phyloP scores from a whole-genome alignment of 2,113 vertebrate species.

The Gulo gulo region DNA sequence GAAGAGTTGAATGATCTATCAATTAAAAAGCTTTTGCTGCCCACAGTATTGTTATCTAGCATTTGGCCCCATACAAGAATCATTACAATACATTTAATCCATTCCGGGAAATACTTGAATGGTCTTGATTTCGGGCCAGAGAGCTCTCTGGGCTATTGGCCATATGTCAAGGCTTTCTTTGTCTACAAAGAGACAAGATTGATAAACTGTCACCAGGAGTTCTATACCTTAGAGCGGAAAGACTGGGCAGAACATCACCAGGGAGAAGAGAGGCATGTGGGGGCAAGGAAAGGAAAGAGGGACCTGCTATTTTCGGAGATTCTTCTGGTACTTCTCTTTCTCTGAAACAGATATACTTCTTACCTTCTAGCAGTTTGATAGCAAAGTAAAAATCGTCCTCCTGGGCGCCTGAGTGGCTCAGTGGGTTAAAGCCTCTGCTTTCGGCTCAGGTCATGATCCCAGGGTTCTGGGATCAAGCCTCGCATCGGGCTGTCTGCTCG shows the following conservation, averaged over 20 bases:
- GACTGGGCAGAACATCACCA: background rate
- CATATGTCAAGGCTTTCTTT: conserved; percentile 43
- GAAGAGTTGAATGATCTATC: background rate
- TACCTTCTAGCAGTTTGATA: background rate
- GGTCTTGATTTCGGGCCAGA: conserved; percentile 58
- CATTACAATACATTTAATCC: conserved; percentile 40
- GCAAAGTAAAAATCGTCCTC: background rate
- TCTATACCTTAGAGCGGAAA: background rate
- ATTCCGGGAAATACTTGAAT: conserved; percentile 55
- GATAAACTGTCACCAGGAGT: conserved; percentile 24
- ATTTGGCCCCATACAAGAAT: conserved; percentile 7
- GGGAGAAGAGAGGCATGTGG: background rate
- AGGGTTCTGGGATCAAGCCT: too few relatives aligned
- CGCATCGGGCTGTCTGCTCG: too few relatives aligned
- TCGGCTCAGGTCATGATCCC: too few relatives aligned
- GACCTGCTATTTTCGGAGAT: background rate
- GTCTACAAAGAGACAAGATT: background rate
- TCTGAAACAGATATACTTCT: background rate
- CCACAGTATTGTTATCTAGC: background rate
- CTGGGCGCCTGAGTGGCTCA: background rate
- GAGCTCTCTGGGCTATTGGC: conserved; percentile 28
- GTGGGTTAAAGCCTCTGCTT: too few relatives aligned
- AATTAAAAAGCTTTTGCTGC: background rate
- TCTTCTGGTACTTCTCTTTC: background rate
- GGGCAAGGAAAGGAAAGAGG: background rate